Conservation (phyloP, 1,140 invertebrate genomes). For the Lordiphosa mommai region DNA sequence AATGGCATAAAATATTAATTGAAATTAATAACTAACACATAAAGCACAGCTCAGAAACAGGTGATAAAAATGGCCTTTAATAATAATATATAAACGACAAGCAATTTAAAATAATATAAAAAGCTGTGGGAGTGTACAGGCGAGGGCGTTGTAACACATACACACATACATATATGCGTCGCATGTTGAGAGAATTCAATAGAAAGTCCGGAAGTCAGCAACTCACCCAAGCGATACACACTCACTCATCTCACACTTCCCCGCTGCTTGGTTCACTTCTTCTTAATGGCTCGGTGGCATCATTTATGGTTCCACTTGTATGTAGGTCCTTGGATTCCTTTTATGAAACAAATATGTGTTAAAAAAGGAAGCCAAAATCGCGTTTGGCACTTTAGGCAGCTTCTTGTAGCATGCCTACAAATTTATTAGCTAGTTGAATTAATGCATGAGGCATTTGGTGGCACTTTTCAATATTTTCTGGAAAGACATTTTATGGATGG, state of each 20-base stretch:
- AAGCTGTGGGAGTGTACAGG: not conserved
- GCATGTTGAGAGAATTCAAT: conserved; percentile 24
- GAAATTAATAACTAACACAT: conserved; percentile 45
- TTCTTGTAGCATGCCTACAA: conserved; percentile 24
- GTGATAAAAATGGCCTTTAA: conserved; percentile 45
- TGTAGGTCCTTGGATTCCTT: conserved; percentile 8
- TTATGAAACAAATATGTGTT: not conserved
- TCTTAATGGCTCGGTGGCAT: conserved; percentile 46
- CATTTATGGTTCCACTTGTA: conserved; percentile 47
- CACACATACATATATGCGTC: conserved; percentile 46
- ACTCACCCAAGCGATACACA: conserved; percentile 2
- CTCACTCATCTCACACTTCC: conserved; percentile 15
- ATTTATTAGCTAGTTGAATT: conserved; percentile 68
- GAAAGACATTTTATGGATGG: not conserved
- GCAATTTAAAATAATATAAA: conserved; percentile 16
- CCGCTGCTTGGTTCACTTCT: conserved; percentile 26
- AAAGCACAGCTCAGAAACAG: conserved; percentile 24
- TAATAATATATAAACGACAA: conserved; percentile 35
- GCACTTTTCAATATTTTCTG: not conserved
- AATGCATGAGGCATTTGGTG: conserved; percentile 36
- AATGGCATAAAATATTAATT: conserved; percentile 34
- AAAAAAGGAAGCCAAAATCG: not conserved
- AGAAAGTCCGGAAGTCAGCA: conserved; percentile 29
- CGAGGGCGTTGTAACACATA: not conserved
- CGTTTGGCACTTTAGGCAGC: conserved; percentile 8